Evolutionary conservation across 2,113 vertebrate species (phyloP).

Genomic region (Caretta caretta): DNA sequence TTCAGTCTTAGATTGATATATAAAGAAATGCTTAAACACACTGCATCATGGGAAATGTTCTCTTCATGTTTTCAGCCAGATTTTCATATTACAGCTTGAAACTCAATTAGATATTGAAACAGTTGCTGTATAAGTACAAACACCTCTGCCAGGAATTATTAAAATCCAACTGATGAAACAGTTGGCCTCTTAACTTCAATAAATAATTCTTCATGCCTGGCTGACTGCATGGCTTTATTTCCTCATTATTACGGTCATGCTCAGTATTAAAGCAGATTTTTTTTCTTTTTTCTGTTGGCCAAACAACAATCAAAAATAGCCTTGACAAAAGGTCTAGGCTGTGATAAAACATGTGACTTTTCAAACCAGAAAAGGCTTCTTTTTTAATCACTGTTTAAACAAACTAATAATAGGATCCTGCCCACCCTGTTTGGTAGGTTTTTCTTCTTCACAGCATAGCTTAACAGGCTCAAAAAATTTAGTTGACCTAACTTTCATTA

Average conservation of each 20-base stretch:
- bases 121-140: conserved; percentile 60
- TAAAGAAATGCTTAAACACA: conserved; percentile 17
- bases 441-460: not conserved
- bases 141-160: conserved; percentile 65
- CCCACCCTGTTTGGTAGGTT: not conserved
- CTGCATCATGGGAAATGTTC: conserved; percentile 49
- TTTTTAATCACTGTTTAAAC: not conserved
- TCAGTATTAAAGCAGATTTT: not conserved
- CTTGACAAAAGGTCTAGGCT: not conserved
- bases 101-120: conserved; percentile 58
- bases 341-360: not conserved
- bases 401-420: not conserved
- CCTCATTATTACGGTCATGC: conserved; percentile 15
- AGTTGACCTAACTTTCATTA: not conserved
- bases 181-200: conserved; percentile 50
- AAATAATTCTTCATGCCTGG: conserved; percentile 57
- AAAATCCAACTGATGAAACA: conserved; percentile 57
- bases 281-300: not conserved
- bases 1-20: not conserved
- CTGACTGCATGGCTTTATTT: conserved; percentile 28
- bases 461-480: not conserved
- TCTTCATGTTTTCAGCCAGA: conserved; percentile 54
- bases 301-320: not conserved
- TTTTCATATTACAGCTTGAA: conserved; percentile 64
- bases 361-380: not conserved